Percentiles rank a stretch among this genome's conserved stretches.
phyloP scores from a whole-genome alignment of 2,888 invertebrate species.

The Dicycla oo region DNA sequence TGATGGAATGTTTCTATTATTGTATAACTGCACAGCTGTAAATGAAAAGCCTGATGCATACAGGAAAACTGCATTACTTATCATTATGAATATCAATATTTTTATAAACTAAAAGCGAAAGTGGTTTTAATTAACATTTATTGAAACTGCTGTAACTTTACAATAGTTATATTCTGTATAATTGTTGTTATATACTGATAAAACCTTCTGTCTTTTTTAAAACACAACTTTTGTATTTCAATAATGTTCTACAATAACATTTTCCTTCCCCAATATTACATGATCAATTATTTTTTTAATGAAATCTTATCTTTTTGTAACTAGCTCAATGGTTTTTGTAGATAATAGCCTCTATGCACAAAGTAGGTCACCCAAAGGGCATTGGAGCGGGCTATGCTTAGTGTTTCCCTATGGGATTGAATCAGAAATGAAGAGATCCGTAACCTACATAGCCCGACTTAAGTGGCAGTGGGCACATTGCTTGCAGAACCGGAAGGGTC shows the following conservation, averaged over 20 bases:
- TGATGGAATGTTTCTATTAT: conserved; percentile 8
- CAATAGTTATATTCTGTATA: not conserved
- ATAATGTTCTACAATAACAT: conserved; percentile 1
- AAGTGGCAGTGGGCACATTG: no score
- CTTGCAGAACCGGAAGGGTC: no score
- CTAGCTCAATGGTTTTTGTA: conserved; percentile 15
- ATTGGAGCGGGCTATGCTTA: no score
- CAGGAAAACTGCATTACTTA: conserved; percentile 15
- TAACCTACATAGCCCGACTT: no score
- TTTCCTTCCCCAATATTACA: conserved; percentile 30
- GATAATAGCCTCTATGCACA: not conserved
- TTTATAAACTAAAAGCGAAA: not conserved
- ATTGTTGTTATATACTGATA: not conserved
- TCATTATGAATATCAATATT: conserved; percentile 13
- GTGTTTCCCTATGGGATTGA: no score
- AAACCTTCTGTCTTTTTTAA: not conserved
- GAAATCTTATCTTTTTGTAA: not conserved
- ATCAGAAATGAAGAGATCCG: no score
- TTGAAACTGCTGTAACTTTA: not conserved
- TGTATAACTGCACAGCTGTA: conserved; percentile 9
- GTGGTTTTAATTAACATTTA: not conserved
- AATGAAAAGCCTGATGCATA: conserved; percentile 3
- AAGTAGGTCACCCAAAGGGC: no score
- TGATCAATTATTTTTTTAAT: not conserved
- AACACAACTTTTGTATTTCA: not conserved